Evolutionary conservation across 2,113 vertebrate species (phyloP), one percentile per base, ranked within the genome.

Genomic region (Andinoacara biseriatus): DNA sequence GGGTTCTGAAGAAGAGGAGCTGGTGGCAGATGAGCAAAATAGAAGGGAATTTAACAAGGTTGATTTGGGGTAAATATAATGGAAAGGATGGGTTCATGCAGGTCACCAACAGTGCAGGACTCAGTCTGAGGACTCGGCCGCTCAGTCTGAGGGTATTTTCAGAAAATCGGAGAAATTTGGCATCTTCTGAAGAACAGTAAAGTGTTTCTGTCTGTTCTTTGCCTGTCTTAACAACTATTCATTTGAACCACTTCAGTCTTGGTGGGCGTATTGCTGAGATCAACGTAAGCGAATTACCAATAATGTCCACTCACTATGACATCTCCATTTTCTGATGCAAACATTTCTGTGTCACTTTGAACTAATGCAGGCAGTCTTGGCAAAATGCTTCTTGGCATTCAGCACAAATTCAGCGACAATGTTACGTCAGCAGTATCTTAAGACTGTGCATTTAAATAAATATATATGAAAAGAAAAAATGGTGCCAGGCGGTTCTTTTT

Each of bases 61-160:
- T 72, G 72, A 56, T 79, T 88, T 86, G 61, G 77, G 84, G 74
- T 31, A 82, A 78, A 79, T 35, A 46, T 77, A 52, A 87, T 26
- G 20, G 57, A 80, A 79, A 69, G 69, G 65, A 84, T 63, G 69
- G 74, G 74, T 31, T 20, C 80, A 56, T 78, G 74, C 75, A 80
- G 86, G 91, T 83, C 80, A 86, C 31, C 65, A 79, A 17, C 52
- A 76, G 67, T 86, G 83, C 17, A 52, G 24, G 65, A 52, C 43
- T 26, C 31, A 38, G 9, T 33, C 31, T 4, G 3, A 33, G 14
- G 17, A 26, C 26, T 26, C 26, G 26, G 26, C 26, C 26, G 65
- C 24, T 72, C 24, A 52, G 24, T 52, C 20, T 72, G 65, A 52
- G 17, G 26, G 65, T 54, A 52, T 69, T 69, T 69, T 69, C 65